Evolutionary conservation across 2,113 vertebrate genomes (phyloP).

Genomic region (Burhinus oedicnemus): DNA sequence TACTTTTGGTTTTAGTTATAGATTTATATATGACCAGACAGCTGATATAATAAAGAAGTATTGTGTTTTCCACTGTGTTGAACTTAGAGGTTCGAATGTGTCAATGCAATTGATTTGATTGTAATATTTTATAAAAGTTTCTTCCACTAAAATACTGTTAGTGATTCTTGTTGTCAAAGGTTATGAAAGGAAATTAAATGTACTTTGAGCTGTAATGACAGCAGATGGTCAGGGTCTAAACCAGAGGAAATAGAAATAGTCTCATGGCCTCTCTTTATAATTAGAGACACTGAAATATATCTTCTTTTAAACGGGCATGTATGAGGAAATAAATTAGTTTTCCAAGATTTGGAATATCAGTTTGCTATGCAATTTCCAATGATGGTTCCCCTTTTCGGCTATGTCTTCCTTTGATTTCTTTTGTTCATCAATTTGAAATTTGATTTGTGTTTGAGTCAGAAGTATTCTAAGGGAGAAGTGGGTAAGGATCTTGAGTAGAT

Average conservation of each 20-base stretch:
- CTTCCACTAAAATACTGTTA: conserved; percentile 71
- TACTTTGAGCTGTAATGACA: conserved; percentile 35
- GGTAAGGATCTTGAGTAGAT: neutral
- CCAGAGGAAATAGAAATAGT: neutral
- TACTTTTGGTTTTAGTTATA: conserved; percentile 64
- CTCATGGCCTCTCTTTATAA: neutral
- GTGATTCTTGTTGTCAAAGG: conserved; percentile 64
- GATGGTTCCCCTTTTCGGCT: neutral
- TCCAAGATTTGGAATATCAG: neutral
- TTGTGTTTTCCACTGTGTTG: conserved; percentile 77
- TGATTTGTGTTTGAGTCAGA: neutral
- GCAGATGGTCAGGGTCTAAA: neutral
- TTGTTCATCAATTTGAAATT: neutral
- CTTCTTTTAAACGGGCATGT: neutral
- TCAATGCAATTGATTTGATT: conserved; percentile 82
- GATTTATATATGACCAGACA: conserved; percentile 79
- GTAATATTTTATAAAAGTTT: conserved; percentile 80
- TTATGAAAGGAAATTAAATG: conserved; percentile 54
- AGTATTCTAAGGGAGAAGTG: neutral
- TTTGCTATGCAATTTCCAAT: neutral
- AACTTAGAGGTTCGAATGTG: conserved; percentile 74
- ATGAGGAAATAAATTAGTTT: neutral
- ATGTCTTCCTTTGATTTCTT: neutral
- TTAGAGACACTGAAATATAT: neutral
- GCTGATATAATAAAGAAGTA: conserved; percentile 80